A percentile compares a stretch with the other conserved stretches of the same genome.
phyloP scores from a whole-genome alignment of 2,888 invertebrate genomes.

The Ornithoptera alexandrae region DNA sequence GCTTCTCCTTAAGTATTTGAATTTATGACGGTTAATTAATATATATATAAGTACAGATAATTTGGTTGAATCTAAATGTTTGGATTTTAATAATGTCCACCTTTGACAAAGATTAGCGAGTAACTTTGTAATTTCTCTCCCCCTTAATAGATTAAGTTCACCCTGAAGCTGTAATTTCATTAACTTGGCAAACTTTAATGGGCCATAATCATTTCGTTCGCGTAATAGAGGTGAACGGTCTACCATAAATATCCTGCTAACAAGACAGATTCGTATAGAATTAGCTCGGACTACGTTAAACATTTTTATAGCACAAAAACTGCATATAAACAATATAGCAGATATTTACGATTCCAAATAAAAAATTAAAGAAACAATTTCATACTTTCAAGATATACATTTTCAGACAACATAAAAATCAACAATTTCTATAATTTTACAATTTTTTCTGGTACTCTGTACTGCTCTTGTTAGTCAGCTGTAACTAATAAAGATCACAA shows the following conservation, averaged over 20 bases:
- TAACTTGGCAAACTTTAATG: constrained; percentile 25
- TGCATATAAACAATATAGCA: constrained; percentile 25
- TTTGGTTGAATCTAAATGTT: too few relatives aligned
- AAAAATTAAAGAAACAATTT: background rate
- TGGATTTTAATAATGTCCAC: background rate
- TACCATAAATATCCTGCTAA: constrained; percentile 26
- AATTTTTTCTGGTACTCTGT: too few relatives aligned
- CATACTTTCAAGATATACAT: too few relatives aligned
- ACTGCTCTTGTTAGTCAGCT: too few relatives aligned
- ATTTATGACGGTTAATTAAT: too few relatives aligned
- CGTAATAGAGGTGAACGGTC: constrained; percentile 23
- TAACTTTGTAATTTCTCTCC: constrained; percentile 19
- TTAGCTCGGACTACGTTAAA: constrained; percentile 21
- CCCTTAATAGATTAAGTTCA: constrained; percentile 27
- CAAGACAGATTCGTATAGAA: constrained; percentile 25
- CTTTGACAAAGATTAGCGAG: background rate
- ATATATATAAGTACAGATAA: too few relatives aligned
- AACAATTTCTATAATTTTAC: background rate
- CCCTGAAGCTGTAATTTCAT: constrained; percentile 28
- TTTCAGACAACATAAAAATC: background rate
- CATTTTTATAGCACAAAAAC: constrained; percentile 26
- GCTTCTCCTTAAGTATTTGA: too few relatives aligned
- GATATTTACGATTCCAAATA: constrained; percentile 15
- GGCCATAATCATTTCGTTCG: constrained; percentile 21
- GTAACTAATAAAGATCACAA: too few relatives aligned